phyloP scores from a whole-genome alignment of 2,797 vertebrate genomes.

The Notolepis coatsorum region DNA sequence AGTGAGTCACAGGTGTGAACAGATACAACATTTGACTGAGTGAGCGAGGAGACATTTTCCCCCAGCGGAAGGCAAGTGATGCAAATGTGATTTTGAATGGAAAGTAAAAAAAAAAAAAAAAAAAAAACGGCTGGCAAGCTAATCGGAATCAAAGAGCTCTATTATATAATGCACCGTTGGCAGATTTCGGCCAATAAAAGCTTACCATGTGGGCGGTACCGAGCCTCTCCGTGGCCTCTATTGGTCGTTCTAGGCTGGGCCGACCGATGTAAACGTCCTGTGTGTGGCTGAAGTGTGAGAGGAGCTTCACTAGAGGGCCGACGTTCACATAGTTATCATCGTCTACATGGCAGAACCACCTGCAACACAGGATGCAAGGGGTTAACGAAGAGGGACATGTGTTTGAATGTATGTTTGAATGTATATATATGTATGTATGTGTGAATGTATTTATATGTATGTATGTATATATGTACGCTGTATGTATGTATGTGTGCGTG shows the following conservation, averaged over 20 bases:
- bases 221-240: constrained; percentile 88
- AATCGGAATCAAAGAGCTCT: too few species aligned
- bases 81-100: too few species aligned
- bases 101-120: too few species aligned
- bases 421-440: background rate
- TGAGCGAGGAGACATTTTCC: too few species aligned
- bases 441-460: background rate
- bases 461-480: background rate
- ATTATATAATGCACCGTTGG: background rate
- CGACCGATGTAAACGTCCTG: constrained; percentile 92
- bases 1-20: too few species aligned
- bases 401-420: background rate
- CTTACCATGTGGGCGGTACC: constrained; percentile 85
- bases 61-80: too few species aligned
- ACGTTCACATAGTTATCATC: constrained; percentile 96
- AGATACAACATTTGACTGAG: too few species aligned
- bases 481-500: background rate
- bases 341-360: constrained; percentile 98
- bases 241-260: constrained; percentile 94
- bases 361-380: constrained; percentile 39
- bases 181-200: background rate
- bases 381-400: background rate
- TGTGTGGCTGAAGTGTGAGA: constrained; percentile 88
- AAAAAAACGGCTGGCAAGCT: background rate
- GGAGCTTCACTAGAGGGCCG: constrained; percentile 81